Evolutionary conservation across 2,797 vertebrate species (phyloP).

Genomic region (Sternarchorhynchus goeldii): DNA sequence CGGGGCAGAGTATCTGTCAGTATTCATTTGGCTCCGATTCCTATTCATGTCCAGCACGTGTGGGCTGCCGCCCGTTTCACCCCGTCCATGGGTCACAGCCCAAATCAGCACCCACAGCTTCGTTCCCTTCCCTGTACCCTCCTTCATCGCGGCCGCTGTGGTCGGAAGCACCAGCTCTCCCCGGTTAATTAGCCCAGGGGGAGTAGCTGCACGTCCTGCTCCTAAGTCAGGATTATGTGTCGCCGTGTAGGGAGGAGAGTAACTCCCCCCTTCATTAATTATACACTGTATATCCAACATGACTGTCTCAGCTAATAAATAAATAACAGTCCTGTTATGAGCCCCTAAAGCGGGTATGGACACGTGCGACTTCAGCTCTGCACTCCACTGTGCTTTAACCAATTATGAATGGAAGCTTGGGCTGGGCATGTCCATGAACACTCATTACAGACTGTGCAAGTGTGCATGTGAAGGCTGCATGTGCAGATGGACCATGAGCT

Average conservation of each 20-base stretch:
- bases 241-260: conserved; percentile 43
- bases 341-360: conserved; percentile 49
- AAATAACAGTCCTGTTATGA: conserved; percentile 60
- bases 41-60: neutral
- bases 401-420: conserved; percentile 1
- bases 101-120: conserved; percentile 23
- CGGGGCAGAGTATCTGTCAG: neutral
- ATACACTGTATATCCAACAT: conserved; percentile 56
- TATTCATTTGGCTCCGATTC: neutral
- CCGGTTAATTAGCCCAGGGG: conserved; percentile 60
- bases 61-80: neutral
- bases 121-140: conserved; percentile 46
- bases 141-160: conserved; percentile 8
- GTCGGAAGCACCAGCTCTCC: conserved; percentile 23
- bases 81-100: neutral
- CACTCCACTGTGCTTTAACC: conserved; percentile 28
- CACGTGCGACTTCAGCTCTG: neutral
- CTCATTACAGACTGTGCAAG: neutral
- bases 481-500: conserved; percentile 16
- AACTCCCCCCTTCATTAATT: conserved; percentile 65
- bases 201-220: conserved; percentile 44
- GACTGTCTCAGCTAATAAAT: conserved; percentile 47
- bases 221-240: conserved; percentile 51
- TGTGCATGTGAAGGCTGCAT: neutral
- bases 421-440: neutral